Conservation (phyloP, 2,113 vertebrate species). For the Trematocara variabile region DNA sequence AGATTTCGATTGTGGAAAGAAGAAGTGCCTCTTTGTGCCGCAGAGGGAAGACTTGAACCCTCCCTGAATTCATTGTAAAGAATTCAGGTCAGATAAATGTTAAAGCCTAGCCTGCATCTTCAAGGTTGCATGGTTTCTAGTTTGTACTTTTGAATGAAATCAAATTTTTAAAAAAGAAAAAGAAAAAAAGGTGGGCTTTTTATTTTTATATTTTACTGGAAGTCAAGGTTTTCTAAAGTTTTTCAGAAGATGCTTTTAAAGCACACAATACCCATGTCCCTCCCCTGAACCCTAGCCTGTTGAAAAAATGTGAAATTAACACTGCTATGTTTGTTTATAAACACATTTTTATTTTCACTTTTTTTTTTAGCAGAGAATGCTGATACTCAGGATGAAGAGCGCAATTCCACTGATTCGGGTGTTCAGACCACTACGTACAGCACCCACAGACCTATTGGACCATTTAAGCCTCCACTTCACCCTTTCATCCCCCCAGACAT, state of each 20-base stretch:
- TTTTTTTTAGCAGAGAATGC: conserved; percentile 65
- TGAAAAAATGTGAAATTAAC: background rate
- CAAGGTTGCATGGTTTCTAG: background rate
- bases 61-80: background rate
- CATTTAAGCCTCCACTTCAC: conserved; percentile 43
- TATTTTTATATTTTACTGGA: background rate
- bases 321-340: background rate
- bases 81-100: background rate
- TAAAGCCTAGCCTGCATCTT: background rate
- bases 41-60: background rate
- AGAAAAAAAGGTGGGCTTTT: background rate
- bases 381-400: conserved; percentile 79
- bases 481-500: conserved; percentile 67
- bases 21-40: background rate
- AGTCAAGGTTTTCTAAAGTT: background rate
- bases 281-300: background rate
- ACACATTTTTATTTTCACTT: background rate
- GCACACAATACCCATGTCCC: background rate
- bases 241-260: background rate
- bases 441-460: conserved; percentile 70
- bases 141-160: background rate
- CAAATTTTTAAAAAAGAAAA: background rate
- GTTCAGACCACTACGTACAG: conserved; percentile 57
- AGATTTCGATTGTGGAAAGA: background rate
- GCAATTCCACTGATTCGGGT: conserved; percentile 52